These are phyloP conservation scores for Gasteruption jaculator DNA, from an alignment of 2,888 invertebrate species.

Conservation along the genomic window DNA sequence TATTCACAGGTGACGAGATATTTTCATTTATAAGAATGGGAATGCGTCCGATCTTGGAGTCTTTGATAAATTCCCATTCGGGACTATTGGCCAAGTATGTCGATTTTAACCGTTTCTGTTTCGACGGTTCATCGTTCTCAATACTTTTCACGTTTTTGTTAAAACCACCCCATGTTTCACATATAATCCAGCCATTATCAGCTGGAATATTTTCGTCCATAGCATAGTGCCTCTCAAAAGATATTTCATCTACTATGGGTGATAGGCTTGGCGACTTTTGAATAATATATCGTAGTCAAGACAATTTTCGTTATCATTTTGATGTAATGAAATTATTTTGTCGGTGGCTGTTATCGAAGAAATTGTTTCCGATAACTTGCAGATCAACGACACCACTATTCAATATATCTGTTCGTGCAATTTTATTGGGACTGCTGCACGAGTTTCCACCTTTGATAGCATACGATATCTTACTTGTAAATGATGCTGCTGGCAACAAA, in stretches of 20 bases:
- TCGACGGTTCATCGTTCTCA: neutral
- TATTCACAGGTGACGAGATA: neutral
- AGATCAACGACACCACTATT: neutral
- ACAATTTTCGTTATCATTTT: neutral
- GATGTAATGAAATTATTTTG: neutral
- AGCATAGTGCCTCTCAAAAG: no score
- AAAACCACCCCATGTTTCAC: neutral
- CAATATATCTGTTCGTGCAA: neutral
- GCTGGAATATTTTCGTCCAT: constrained; percentile 3
- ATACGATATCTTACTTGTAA: neutral
- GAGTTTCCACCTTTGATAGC: neutral
- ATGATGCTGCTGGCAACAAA: neutral
- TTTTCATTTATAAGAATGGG: neutral
- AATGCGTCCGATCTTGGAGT: constrained; percentile 1
- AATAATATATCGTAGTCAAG: no score
- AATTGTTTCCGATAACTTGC: no score
- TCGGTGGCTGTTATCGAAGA: neutral
- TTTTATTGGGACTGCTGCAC: constrained; percentile 8
- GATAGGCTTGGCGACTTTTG: no score
- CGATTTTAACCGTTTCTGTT: constrained; percentile 6
- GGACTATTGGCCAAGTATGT: constrained; percentile 4
- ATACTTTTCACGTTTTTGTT: neutral
- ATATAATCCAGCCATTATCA: neutral
- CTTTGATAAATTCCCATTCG: constrained; percentile 9
- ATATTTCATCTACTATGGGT: no score